Evolutionary conservation across 2,113 vertebrate species (phyloP), one percentile per base, ranked within the genome.

Genomic region (Hippopotamus amphibius): DNA sequence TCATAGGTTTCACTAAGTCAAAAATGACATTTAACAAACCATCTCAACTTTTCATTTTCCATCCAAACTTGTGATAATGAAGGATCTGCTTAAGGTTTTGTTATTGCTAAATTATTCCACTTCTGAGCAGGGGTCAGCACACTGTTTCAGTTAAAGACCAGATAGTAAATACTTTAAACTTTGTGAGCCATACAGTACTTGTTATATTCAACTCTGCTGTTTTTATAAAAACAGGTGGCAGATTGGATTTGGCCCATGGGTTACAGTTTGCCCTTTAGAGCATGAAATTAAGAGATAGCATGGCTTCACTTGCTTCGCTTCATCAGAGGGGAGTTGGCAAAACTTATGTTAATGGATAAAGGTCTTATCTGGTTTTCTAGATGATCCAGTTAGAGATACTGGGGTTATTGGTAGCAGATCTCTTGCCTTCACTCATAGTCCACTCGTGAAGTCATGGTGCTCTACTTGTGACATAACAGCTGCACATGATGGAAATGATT

Each of bases 401-500:
- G 72, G 30, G 65, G 16, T 97, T 95, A 90, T 72, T 97, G 95
- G 93, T 93, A 96, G 81, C 80, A 96, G 93, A 96, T 81, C 83
- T 94, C 28, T 69, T 76, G 88, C 55, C 68, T 94, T n/a, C 26
- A 33, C 28, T 95, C 95, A 96, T 93, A 93, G 79, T 88, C 69
- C 22, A 84, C 69, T 22, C 83, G 88, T 97, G 95, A 97, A 95
- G 48, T 97, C 91, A 97, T 95, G 79, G 26, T 22, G 81, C 63
- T 87, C 72, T 90, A 80, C 95, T 94, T 96, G 96, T 33, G 22
- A 84, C 37, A 83, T 61, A 83, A 93, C 93, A 97, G 79, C 91
- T 98, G 96, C 77, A 74, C 28, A 48, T 65, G 61, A n/a, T 97
- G 86, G 96, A 97, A 96, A 95, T 61, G 97, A 71, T 95, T 76